Percentiles rank a stretch among this genome's conserved stretches.
Conservation (phyloP, 2,797 vertebrate species). For the Cottoperca gobio region DNA sequence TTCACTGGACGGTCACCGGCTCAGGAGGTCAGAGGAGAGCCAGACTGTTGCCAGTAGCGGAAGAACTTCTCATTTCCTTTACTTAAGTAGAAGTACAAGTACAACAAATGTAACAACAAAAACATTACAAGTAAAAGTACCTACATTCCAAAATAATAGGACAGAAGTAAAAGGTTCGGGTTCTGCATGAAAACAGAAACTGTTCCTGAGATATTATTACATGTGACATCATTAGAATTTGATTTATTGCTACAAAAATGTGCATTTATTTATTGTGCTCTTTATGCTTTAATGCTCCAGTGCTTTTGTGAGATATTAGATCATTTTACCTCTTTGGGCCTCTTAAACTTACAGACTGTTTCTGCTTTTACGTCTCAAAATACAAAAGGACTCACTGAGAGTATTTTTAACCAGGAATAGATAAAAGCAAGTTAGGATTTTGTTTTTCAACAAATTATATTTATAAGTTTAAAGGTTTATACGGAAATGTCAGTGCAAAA, state of each 20-base stretch:
- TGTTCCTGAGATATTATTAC: not conserved
- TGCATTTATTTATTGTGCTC: not conserved
- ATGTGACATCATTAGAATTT: not conserved
- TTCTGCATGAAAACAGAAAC: not conserved
- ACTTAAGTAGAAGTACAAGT: not conserved
- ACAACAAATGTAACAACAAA: not conserved
- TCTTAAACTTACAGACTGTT: not conserved
- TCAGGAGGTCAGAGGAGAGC: conserved; percentile 80
- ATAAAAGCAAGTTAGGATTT: not conserved
- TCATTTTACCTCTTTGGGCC: not conserved
- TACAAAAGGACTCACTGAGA: not conserved
- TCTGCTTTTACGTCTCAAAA: not conserved
- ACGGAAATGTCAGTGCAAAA: not conserved
- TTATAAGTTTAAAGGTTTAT: not conserved
- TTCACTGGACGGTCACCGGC: conserved; percentile 90
- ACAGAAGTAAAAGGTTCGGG: not conserved
- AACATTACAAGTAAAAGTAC: not conserved
- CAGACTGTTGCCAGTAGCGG: conserved; percentile 40
- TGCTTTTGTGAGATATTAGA: not conserved
- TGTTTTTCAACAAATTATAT: not conserved
- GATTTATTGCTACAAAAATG: not conserved
- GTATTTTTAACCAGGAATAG: not conserved
- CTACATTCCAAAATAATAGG: not conserved
- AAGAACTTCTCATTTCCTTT: not conserved
- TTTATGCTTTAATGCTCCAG: too few species aligned